Conservation (phyloP, 2,797 vertebrate genomes). For the Allochrocebus solatus region DNA sequence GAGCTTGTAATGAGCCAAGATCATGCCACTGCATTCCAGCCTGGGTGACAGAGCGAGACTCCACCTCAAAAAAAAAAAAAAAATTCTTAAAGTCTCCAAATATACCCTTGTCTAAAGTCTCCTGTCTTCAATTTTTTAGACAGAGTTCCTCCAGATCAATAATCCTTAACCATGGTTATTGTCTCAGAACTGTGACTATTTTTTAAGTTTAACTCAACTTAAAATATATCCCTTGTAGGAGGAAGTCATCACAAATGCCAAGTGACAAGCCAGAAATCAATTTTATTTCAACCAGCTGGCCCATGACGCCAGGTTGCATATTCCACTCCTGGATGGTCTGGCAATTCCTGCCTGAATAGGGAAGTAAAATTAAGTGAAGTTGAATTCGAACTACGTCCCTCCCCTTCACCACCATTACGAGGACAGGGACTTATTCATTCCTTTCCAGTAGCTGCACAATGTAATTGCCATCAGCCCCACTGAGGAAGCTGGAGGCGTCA, state of each 20-base stretch:
- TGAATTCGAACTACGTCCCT: background rate
- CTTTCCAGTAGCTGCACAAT: background rate
- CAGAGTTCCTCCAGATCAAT: background rate
- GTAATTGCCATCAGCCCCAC: background rate
- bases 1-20: too few species aligned
- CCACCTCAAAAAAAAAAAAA: background rate
- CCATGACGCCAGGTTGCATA: background rate
- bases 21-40: too few species aligned
- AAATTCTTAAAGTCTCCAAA: background rate
- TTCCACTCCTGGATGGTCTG: background rate
- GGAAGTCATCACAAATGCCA: conserved; percentile 7
- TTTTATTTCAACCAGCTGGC: conserved; percentile 15
- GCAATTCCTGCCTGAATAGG: background rate
- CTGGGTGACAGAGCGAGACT: too few species aligned
- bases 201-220: background rate
- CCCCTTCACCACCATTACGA: background rate
- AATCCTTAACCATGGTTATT: background rate
- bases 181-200: background rate
- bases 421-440: background rate
- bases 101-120: background rate
- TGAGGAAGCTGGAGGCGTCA: background rate
- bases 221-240: background rate
- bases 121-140: background rate
- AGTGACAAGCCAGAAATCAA: background rate
- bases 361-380: background rate